Base-by-base conservation (phyloP, 2,797 vertebrate species). In the Pterois miles region DNA sequence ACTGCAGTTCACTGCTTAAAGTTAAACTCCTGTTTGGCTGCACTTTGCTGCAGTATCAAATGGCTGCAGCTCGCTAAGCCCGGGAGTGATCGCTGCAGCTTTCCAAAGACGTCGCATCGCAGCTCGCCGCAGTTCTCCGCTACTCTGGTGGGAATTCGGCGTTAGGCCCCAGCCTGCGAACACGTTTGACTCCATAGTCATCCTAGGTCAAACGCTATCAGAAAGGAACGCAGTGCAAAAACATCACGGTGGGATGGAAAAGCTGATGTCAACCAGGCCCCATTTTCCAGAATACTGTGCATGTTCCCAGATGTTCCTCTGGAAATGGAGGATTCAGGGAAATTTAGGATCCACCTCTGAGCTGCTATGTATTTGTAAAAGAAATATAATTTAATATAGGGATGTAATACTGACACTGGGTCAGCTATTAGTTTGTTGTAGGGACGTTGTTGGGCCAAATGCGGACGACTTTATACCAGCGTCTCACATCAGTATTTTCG, bases 371-470 rank as follows among this genome's bases (percentile, higher is more conserved):
- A 2, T 60, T 20, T 43, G 12, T 36, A 48, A 52, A 23, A 60
- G 27, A 60, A 65, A 71, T 50, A 63, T 48, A 27, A 71, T 57
- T 31, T 52, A 56, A 73, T 36, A 66, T 3, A 53, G 29, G 60
- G 78, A 63, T 64, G 27, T 36, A 33, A 80, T 18, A 53, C 70
- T n/a, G 69, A 85, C 64, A 59, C 64, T 48, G 59, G 40, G 71
- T 76, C 20, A 48, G 70, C 9, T 12, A 38, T 48, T 43, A 33
- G 54, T 54, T 14, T 46, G 43, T 20, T 46, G 43, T 46, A 46
- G 43, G 43, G 58, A 67, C 23, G n/a, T 31, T 31, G 5, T 13
- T 10, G 8, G 11, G 22, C 46, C 22, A 43, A 76, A 66, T 14
- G 16, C 56, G 13, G 65, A 23, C 2, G 2, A 48, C 16, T 43